Percentiles rank a stretch among this genome's conserved stretches.
Conservation (phyloP, 2,888 invertebrate genomes). For the Pheosia tremula region DNA sequence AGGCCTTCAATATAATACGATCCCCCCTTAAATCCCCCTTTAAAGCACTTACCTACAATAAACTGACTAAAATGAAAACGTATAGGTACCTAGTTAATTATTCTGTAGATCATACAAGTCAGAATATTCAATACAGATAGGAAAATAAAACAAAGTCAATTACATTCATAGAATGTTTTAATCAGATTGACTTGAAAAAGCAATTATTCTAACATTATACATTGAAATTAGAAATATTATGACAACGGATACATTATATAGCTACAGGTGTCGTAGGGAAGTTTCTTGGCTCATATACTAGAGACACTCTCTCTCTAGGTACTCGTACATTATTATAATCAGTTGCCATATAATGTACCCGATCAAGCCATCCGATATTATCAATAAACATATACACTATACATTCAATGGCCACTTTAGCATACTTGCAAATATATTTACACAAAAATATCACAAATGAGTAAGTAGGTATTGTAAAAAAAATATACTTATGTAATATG, state of each 20-base stretch:
- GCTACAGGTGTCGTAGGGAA: not conserved
- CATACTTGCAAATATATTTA: conserved; percentile 70
- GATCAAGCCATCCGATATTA: conserved; percentile 32
- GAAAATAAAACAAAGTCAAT: conserved; percentile 52
- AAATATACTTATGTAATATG: conserved; percentile 43
- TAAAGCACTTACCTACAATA: too few relatives aligned
- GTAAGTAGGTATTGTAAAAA: conserved; percentile 47
- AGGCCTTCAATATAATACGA: too few relatives aligned
- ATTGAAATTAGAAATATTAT: conserved; percentile 46
- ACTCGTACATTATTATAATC: not conserved
- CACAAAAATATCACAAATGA: conserved; percentile 76
- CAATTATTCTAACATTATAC: conserved; percentile 66
- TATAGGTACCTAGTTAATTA: too few relatives aligned
- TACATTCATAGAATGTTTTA: conserved; percentile 83
- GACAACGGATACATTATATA: conserved; percentile 55
- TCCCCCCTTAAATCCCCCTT: too few relatives aligned
- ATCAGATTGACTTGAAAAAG: conserved; percentile 66
- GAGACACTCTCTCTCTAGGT: too few relatives aligned
- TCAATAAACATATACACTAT: conserved; percentile 39
- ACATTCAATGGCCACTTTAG: conserved; percentile 72
- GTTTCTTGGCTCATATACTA: too few relatives aligned
- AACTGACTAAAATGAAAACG: too few relatives aligned
- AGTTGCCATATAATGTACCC: conserved; percentile 38
- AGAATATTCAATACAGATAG: not conserved
- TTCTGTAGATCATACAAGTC: too few relatives aligned